phyloP scores from a whole-genome alignment of 2,888 invertebrate genomes.

The Acronicta leporina region DNA sequence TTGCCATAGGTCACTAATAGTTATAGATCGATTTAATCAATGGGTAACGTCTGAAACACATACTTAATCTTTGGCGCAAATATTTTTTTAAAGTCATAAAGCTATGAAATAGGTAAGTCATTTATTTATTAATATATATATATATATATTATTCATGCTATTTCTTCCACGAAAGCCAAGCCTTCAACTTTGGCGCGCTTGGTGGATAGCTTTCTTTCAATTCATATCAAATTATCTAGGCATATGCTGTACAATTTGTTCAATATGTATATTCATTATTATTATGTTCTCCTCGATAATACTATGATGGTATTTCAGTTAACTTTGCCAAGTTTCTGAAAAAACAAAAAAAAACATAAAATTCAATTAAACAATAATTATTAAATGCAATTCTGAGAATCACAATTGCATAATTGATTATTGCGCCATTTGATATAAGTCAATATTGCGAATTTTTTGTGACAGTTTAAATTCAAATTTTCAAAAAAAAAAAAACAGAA shows the following conservation, averaged over 20 bases:
- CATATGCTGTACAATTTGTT: slow-evolving; percentile 31
- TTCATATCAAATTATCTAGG: slow-evolving; percentile 26
- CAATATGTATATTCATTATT: slow-evolving; percentile 22
- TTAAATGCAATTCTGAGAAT: too few relatives aligned
- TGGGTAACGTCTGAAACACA: slow-evolving; percentile 1
- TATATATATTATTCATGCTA: slow-evolving; percentile 1
- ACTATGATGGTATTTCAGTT: slow-evolving; percentile 66
- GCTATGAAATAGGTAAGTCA: slow-evolving; percentile 19
- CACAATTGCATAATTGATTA: too few relatives aligned
- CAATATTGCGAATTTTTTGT: too few relatives aligned
- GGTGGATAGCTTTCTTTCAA: slow-evolving; percentile 34
- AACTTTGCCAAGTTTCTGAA: slow-evolving; percentile 70
- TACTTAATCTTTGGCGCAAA: slow-evolving; percentile 49
- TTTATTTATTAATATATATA: slow-evolving; percentile 22
- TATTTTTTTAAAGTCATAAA: slow-evolving; percentile 19
- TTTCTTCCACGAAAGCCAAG: slow-evolving; percentile 19
- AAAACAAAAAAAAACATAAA: slow-evolving; percentile 12
- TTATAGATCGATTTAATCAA: background rate
- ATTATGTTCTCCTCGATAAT: slow-evolving; percentile 13
- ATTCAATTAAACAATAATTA: background rate
- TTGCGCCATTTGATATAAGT: too few relatives aligned
- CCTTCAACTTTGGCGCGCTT: slow-evolving; percentile 16
- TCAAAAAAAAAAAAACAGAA: too few relatives aligned
- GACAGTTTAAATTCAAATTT: too few relatives aligned
- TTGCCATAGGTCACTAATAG: background rate